Evolutionary conservation across 92 coral and sea anemone species (phyloP), one percentile per base, ranked within the genome.

Genomic region (Paramuricea clavata): DNA sequence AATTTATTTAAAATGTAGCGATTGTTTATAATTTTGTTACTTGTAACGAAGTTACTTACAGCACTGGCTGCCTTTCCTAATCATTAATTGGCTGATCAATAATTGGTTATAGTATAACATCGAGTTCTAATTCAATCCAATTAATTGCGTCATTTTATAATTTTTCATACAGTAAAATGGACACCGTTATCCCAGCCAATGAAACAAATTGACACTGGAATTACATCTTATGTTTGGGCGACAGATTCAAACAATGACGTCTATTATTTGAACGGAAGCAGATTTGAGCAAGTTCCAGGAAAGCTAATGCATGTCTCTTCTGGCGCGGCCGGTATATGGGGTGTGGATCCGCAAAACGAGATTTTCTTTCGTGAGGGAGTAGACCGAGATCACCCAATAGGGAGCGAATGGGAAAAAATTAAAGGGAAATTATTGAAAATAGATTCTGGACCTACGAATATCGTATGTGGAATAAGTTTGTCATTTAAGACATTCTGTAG

Each of bases 361-460:
- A 60, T 26, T 5, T 28, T 22, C 10, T 60, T 60, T 60, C 68
- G 68, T 10, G 68, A 60, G 31, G 68, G 30, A 60, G 33, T 60
- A 0, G 15, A 22, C 1, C 31, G 15, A 22, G 68, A 21, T 26
- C n/a, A 60, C 30, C 68, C 68, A 47, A 60, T 7, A 26, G 68
- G 68, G 15, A 60, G 32, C 68, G 33, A 57, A 13, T 85, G 83
- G 88, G 26, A 27, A 61, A 80, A 74, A 23, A 32, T 85, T 2
- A 23, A 35, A 3, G 88, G 88, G 26, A 62, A 62, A 27, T 74
- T 85, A 15, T 9, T 15, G 17, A 4, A 47, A 47, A 10, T 86
- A 36, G 89, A 86, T 74, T 86, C 89, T 15, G 89, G 89, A 32
- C 83, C 84, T 0, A 76, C 27, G 33, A 78, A 78, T 2, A 86